A percentile compares a stretch with the other conserved stretches of the same genome.
Evolutionary conservation across 2,113 vertebrate genomes (phyloP).

Genomic region (Oxyura jamaicensis): DNA sequence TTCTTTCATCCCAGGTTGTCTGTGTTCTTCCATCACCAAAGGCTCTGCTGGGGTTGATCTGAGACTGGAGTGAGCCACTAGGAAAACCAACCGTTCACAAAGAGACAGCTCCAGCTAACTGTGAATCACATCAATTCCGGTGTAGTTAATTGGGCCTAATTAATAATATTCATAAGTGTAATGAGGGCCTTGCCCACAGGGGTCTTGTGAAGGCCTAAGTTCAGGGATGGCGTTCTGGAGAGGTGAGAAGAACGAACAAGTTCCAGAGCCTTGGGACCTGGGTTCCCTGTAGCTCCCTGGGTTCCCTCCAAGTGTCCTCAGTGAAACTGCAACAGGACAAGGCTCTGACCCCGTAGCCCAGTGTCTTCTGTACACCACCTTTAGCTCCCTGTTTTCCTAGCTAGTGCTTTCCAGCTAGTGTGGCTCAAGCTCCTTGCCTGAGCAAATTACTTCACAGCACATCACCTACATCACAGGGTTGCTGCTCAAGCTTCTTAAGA

Average conservation of each 20-base stretch:
- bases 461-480: background rate
- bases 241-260: background rate
- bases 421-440: background rate
- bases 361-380: background rate
- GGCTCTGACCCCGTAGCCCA: rapidly evolving
- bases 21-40: background rate
- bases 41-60: background rate
- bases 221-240: background rate
- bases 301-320: rapidly evolving
- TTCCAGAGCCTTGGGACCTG: background rate
- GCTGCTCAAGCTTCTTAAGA: background rate
- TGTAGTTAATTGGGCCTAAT: slow-evolving; percentile 36
- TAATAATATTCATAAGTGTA: slow-evolving; percentile 39
- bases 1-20: background rate
- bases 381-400: background rate
- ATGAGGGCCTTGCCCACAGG: background rate
- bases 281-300: rapidly evolving
- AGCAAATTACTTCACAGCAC: background rate
- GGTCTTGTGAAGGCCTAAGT: slow-evolving; percentile 12
- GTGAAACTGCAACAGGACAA: background rate
- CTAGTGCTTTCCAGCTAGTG: too few relatives aligned
- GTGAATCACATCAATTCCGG: slow-evolving; percentile 1
- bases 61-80: background rate
- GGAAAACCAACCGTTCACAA: background rate
- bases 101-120: background rate